Percentiles rank a stretch among this genome's conserved stretches.
Evolutionary conservation across 2,888 invertebrate species (phyloP).

Genomic region (Zaprionus obscuricornis): DNA sequence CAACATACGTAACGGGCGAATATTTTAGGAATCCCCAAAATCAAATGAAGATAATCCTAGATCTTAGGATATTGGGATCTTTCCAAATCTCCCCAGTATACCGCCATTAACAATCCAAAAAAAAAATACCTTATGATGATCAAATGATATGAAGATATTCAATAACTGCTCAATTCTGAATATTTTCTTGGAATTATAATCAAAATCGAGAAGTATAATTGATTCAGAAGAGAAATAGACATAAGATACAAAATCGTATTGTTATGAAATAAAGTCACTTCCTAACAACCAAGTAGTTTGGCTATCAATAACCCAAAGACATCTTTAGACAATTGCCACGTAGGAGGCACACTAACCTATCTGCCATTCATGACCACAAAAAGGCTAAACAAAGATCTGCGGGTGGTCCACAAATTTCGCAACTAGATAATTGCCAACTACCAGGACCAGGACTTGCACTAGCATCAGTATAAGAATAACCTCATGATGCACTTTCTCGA

Average conservation of each 20-base stretch:
- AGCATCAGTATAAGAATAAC: slow-evolving; percentile 3
- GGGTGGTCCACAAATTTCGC: slow-evolving; percentile 73
- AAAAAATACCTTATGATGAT: not conserved
- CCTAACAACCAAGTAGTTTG: slow-evolving; percentile 71
- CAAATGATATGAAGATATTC: slow-evolving; percentile 8
- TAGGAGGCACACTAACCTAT: slow-evolving; percentile 59
- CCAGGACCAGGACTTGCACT: slow-evolving; percentile 5
- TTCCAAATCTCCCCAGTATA: no score
- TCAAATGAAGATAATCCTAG: no score
- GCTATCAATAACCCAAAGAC: slow-evolving; percentile 67
- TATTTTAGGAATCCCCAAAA: no score
- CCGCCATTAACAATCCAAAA: not conserved
- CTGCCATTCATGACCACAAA: slow-evolving; percentile 76
- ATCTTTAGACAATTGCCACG: slow-evolving; percentile 61
- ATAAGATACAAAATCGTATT: slow-evolving; percentile 32
- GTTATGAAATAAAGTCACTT: slow-evolving; percentile 50
- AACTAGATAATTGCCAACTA: slow-evolving; percentile 64
- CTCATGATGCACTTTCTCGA: slow-evolving; percentile 26
- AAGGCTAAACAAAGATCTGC: slow-evolving; percentile 69
- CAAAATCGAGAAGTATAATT: slow-evolving; percentile 19
- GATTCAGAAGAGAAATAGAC: not conserved
- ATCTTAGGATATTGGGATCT: no score
- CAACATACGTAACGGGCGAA: no score
- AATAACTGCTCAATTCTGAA: slow-evolving; percentile 2
- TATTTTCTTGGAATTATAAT: slow-evolving; percentile 37